Evolutionary conservation across 2,113 vertebrate genomes (phyloP), one percentile per base, ranked within the genome.

Genomic region (Falco punctatus): DNA sequence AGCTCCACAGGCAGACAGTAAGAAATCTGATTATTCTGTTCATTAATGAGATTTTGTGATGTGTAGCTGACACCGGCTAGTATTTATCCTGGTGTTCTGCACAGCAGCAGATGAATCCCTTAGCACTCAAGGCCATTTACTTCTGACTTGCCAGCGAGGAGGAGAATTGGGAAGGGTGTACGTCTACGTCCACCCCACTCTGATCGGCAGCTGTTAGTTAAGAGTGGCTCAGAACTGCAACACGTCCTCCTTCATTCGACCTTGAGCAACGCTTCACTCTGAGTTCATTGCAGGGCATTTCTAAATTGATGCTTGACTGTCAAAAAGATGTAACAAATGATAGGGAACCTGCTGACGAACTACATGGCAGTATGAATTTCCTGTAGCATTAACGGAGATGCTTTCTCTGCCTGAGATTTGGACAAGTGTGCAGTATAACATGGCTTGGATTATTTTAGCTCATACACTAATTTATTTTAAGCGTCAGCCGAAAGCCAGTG

Each of bases 301-400:
- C 93, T 81, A 86, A 95, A 96, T 88, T 94, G 96, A 95, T 73
- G 87, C 89, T 81, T 0, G 0, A 83, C 81, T 95, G 91, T 91
- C 95, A 97, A 19, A 92, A 91, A 90, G 91, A 91, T 81, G 66
- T 88, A 94, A 96, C 91, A 94, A 96, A 97, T 91, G 55, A 90
- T 42, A 88, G 57, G 38, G 90, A 89, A 91, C 9, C 16, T 96
- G 79, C 93, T 96, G 90, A 94, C 3, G 59, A 96, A 77, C 66
- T 62, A 86, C 74, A 77, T 15, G 61, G 71, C 82, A 83, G 48
- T 59, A 75, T 77, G 81, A 88, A 93, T 93, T 93, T 94, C 84
- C 90, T 66, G 7, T 2, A 87, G 35, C 40, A 17, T 77, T 93
- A 92, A 95, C 3, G 18, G 83, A 94, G 86, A 75, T 62, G 70